Conservation (phyloP, 2,113 vertebrate genomes). For the Labrus mixtus region DNA sequence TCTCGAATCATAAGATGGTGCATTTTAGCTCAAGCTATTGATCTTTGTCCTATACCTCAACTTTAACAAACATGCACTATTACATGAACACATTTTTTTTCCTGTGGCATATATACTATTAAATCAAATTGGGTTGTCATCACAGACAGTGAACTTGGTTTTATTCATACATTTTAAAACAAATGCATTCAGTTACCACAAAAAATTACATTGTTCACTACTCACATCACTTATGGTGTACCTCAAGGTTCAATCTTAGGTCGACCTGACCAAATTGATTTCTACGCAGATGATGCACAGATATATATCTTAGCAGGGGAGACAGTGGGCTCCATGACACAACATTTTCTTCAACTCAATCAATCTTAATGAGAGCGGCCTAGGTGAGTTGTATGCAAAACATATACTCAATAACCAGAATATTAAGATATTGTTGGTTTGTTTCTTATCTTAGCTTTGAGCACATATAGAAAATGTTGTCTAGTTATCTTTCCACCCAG, state of each 20-base stretch:
- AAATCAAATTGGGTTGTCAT: too few species aligned
- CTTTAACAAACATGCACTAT: slow-evolving; percentile 19
- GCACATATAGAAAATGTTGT: neutral
- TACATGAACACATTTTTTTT: neutral
- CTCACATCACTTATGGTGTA: too few species aligned
- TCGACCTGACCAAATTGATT: too few species aligned
- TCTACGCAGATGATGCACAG: too few species aligned
- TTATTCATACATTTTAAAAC: too few species aligned
- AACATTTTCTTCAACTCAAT: neutral
- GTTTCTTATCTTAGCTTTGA: neutral
- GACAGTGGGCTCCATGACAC: too few species aligned
- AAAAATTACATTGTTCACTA: too few species aligned
- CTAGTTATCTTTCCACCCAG: neutral
- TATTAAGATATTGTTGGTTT: too few species aligned
- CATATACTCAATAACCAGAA: neutral
- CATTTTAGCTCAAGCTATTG: slow-evolving; percentile 8
- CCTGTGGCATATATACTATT: slow-evolving; percentile 3
- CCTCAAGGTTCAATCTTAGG: too few species aligned
- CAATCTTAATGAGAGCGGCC: neutral
- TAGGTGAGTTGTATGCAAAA: neutral
- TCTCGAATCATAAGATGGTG: slow-evolving; percentile 31
- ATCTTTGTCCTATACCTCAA: slow-evolving; percentile 39
- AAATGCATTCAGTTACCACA: too few species aligned
- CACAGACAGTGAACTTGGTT: too few species aligned
- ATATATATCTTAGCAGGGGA: too few species aligned